Evolutionary conservation across 2,797 vertebrate genomes (phyloP).

Genomic region (Prionace glauca): DNA sequence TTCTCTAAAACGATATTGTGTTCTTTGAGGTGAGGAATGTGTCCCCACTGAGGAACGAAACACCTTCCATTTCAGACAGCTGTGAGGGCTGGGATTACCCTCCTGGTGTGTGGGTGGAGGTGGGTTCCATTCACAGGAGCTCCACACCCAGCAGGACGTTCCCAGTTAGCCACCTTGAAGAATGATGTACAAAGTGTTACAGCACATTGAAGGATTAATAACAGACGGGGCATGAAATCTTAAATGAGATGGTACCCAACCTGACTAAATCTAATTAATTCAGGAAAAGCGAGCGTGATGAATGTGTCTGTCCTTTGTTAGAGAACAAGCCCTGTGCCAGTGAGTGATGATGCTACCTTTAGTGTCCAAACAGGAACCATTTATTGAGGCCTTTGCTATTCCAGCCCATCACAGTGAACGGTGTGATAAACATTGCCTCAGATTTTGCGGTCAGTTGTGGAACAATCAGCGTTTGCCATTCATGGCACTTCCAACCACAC

Average conservation of each 20-base stretch:
- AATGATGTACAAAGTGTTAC: background rate
- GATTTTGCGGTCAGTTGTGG: background rate
- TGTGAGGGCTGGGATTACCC: background rate
- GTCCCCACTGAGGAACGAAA: too few relatives aligned
- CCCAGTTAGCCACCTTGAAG: background rate
- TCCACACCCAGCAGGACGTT: background rate
- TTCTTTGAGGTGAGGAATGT: background rate
- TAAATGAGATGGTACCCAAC: background rate
- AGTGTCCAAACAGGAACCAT: background rate
- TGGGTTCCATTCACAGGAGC: background rate
- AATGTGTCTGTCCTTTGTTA: background rate
- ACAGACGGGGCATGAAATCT: background rate
- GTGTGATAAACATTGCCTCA: background rate
- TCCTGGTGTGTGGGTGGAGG: background rate
- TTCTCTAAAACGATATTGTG: background rate
- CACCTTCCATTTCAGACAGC: background rate
- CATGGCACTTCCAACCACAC: background rate
- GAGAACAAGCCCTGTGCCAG: background rate
- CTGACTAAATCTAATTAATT: background rate
- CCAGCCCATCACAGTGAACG: background rate
- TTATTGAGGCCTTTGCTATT: background rate
- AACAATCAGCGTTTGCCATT: background rate
- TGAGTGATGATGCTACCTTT: background rate
- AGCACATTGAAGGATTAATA: background rate
- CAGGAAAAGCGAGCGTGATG: background rate